phyloP scores from a whole-genome alignment of 2,113 vertebrate species.

The Laticauda laticaudata region DNA sequence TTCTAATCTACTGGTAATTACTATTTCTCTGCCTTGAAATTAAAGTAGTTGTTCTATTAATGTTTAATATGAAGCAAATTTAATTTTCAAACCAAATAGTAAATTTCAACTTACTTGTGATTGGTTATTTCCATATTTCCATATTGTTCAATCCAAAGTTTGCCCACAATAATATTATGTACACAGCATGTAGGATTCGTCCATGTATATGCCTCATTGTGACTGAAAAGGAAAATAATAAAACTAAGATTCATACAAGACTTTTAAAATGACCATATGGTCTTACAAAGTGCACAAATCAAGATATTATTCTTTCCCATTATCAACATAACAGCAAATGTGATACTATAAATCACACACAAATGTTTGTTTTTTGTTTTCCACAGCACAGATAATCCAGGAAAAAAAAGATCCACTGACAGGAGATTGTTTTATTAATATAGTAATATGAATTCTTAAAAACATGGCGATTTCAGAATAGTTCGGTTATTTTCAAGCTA shows the following conservation, averaged over 20 bases:
- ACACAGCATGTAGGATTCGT: slow-evolving; percentile 97
- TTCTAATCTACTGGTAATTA: background rate
- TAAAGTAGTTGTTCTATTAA: background rate
- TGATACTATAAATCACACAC: background rate
- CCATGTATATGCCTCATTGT: slow-evolving; percentile 96
- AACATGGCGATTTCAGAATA: background rate
- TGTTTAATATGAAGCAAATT: background rate
- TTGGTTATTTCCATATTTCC: slow-evolving; percentile 95
- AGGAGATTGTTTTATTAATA: background rate
- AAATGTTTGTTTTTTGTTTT: slow-evolving; percentile 17
- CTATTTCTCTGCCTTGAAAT: background rate
- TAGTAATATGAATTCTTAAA: background rate
- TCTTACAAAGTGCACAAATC: background rate
- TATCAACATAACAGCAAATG: background rate
- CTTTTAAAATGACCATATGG: background rate
- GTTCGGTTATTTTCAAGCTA: background rate
- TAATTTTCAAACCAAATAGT: slow-evolving; percentile 5
- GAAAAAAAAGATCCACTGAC: background rate
- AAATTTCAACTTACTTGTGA: slow-evolving; percentile 82
- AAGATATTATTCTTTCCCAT: background rate
- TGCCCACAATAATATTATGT: slow-evolving; percentile 96
- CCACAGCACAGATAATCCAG: background rate
- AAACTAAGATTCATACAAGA: background rate
- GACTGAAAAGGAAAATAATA: slow-evolving; percentile 64
- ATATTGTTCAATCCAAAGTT: slow-evolving; percentile 99